Conservation (phyloP, 2,113 vertebrate species). For the Cryptotis parvus region DNA sequence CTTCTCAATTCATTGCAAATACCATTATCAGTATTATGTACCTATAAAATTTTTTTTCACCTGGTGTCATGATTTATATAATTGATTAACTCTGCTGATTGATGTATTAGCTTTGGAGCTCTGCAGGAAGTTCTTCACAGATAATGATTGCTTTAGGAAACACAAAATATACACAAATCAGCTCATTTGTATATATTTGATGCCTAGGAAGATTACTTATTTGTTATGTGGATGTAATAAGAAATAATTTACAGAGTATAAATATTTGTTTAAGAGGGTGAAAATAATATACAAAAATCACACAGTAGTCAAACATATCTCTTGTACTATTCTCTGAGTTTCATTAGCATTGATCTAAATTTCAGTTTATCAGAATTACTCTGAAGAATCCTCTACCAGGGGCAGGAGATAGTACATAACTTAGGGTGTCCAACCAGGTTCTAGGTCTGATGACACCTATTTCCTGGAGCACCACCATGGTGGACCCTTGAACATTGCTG, state of each 20-base stretch:
- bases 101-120: slow-evolving; percentile 35
- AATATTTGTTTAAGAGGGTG: no score
- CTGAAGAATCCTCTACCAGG: not conserved
- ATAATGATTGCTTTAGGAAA: slow-evolving; percentile 38
- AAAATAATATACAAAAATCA: not conserved
- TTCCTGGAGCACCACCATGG: no score
- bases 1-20: not conserved
- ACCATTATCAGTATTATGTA: not conserved
- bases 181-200: not conserved
- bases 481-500: no score
- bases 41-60: not conserved
- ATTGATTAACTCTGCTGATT: slow-evolving; percentile 57
- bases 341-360: not conserved
- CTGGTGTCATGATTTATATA: not conserved
- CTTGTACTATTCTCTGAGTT: not conserved
- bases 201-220: not conserved
- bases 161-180: slow-evolving; percentile 32
- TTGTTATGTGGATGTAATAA: not conserved
- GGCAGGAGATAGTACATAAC: no score
- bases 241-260: no score
- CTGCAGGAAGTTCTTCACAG: not conserved
- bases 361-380: not conserved
- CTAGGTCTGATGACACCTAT: no score
- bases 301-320: no score
- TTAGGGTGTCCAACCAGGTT: no score